These are phyloP conservation scores for Leptopterna dolabrata DNA, from an alignment of 2,888 invertebrate species.

Conservation along the genomic window DNA sequence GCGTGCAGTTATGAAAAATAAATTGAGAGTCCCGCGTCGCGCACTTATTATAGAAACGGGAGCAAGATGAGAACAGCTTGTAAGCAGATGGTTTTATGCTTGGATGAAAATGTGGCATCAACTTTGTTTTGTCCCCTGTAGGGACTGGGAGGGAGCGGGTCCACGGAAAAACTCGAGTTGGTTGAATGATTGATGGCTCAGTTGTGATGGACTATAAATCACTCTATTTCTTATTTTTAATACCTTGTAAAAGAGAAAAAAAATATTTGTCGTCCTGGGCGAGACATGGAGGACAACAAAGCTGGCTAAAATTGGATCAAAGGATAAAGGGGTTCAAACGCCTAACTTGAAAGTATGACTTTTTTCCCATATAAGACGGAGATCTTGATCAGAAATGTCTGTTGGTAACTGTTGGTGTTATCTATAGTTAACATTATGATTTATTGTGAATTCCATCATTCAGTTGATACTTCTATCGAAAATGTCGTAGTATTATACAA, in stretches of 20 bases:
- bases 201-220: not conserved
- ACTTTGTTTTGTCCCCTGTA: not conserved
- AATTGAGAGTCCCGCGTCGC: not conserved
- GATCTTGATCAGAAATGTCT: too few relatives aligned
- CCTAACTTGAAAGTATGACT: not conserved
- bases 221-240: not conserved
- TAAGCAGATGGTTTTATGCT: not conserved
- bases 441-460: too few relatives aligned
- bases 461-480: too few relatives aligned
- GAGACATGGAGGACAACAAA: not conserved
- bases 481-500: too few relatives aligned
- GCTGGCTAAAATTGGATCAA: not conserved
- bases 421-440: too few relatives aligned
- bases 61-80: not conserved
- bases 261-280: not conserved
- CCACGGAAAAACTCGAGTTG: not conserved
- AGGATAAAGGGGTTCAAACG: not conserved
- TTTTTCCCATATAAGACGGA: too few relatives aligned
- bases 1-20: not conserved
- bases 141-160: not conserved
- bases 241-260: not conserved
- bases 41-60: not conserved
- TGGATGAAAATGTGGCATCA: not conserved
- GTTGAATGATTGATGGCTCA: not conserved
- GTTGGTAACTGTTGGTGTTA: too few relatives aligned